A percentile compares a stretch with the other conserved stretches of the same genome.
These are phyloP conservation scores for Palythoa grandis DNA, from an alignment of 92 coral and sea anemone genomes.

Conservation along the genomic window DNA sequence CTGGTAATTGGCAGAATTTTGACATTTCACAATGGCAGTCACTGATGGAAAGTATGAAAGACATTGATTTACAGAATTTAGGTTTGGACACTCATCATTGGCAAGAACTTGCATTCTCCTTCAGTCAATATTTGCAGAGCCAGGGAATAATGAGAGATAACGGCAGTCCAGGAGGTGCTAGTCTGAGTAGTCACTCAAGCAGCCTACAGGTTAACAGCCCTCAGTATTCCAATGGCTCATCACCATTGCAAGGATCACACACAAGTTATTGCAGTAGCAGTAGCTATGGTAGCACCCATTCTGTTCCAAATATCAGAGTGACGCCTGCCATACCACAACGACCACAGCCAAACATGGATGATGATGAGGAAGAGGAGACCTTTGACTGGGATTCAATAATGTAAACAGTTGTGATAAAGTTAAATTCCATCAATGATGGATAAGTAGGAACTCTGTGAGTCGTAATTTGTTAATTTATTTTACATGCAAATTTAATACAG, in stretches of 20 bases:
- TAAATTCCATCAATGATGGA: slow-evolving; percentile 17
- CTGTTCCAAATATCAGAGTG: slow-evolving; percentile 82
- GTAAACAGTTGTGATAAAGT: slow-evolving; percentile 39
- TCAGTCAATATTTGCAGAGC: slow-evolving; percentile 87
- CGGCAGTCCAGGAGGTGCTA: slow-evolving; percentile 35
- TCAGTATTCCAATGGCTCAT: slow-evolving; percentile 48
- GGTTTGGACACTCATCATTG: slow-evolving; percentile 90
- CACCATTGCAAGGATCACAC: slow-evolving; percentile 77
- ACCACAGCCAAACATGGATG: slow-evolving; percentile 65
- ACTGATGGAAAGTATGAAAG: slow-evolving; percentile 97
- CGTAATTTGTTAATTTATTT: slow-evolving; percentile 31
- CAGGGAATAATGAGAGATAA: slow-evolving; percentile 68
- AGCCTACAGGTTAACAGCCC: slow-evolving; percentile 57
- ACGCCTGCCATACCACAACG: slow-evolving; percentile 64
- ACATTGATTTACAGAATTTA: slow-evolving; percentile 78
- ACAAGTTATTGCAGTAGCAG: slow-evolving; percentile 76
- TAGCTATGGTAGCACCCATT: slow-evolving; percentile 75
- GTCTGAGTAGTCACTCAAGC: slow-evolving; percentile 20
- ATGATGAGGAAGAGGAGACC: slow-evolving; percentile 92
- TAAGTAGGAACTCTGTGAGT: slow-evolving; percentile 29
- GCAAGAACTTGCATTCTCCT: slow-evolving; percentile 97
- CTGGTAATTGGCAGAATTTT: slow-evolving; percentile 88
- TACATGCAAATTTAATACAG: slow-evolving; percentile 9
- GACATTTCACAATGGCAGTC: slow-evolving; percentile 86
- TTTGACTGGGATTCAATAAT: slow-evolving; percentile 99